phyloP scores from a whole-genome alignment of 1,140 invertebrate genomes.

The Neotoxoptera formosana region DNA sequence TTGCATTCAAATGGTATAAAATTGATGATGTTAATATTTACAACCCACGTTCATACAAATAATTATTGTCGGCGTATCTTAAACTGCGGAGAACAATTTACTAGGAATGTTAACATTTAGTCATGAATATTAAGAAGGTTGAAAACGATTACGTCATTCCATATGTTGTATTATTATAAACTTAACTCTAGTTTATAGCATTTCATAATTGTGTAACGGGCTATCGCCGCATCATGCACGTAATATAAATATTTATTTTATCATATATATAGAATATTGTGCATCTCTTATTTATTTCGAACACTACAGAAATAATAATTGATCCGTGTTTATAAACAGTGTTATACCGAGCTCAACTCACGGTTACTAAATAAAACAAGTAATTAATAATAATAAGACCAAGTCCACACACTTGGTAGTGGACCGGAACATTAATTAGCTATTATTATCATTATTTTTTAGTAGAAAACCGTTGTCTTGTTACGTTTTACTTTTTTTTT shows the following conservation, averaged over 20 bases:
- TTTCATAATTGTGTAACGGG: not conserved
- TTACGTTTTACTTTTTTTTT: not conserved
- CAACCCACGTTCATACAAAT: not conserved
- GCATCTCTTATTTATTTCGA: not conserved
- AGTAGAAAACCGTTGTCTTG: not conserved
- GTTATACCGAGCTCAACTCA: not conserved
- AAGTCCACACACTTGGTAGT: no score
- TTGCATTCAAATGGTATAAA: not conserved
- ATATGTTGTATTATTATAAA: not conserved
- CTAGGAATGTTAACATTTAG: not conserved
- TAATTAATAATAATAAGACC: no score
- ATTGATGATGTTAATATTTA: not conserved
- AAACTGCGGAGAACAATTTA: not conserved
- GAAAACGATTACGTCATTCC: constrained; percentile 13
- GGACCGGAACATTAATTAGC: no score
- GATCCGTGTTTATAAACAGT: not conserved
- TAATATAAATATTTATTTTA: not conserved
- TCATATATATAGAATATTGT: not conserved
- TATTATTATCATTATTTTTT: not conserved
- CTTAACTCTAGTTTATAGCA: not conserved
- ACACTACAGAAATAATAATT: not conserved
- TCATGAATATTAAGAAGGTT: constrained; percentile 3
- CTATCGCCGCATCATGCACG: no score
- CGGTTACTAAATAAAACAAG: not conserved
- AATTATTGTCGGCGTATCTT: not conserved